These are phyloP conservation scores for Pocillopora verrucosa DNA, from an alignment of 64 coral and sea anemone genomes.

Conservation along the genomic window DNA sequence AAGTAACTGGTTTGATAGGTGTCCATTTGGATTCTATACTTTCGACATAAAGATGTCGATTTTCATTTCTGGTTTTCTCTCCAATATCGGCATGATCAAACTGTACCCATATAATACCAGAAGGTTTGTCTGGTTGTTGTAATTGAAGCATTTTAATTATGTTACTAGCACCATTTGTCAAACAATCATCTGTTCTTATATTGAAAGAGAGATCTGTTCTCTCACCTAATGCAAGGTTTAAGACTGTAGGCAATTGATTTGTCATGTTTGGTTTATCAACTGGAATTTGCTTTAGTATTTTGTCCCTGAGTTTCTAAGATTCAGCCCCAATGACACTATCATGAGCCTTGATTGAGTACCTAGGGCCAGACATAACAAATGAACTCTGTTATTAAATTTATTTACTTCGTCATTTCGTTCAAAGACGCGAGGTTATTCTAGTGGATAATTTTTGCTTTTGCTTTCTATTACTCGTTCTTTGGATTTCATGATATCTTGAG, in stretches of 20 bases:
- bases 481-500: not conserved
- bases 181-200: slow-evolving; percentile 35
- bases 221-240: slow-evolving; percentile 16
- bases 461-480: not conserved
- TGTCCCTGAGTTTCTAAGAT: slow-evolving; percentile 17
- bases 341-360: slow-evolving; percentile 54
- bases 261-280: slow-evolving; percentile 39
- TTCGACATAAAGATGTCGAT: slow-evolving; percentile 4
- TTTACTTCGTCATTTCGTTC: slow-evolving; percentile 47
- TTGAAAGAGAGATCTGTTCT: slow-evolving; percentile 42
- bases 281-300: slow-evolving; percentile 29
- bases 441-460: too few species aligned
- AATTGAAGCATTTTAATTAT: not conserved
- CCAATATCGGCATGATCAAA: not conserved
- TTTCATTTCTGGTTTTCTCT: slow-evolving; percentile 8
- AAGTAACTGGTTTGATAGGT: slow-evolving; percentile 20
- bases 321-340: slow-evolving; percentile 55
- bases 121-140: slow-evolving; percentile 18
- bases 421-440: too few species aligned
- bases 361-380: slow-evolving; percentile 30
- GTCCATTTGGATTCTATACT: not conserved
- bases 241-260: slow-evolving; percentile 16
- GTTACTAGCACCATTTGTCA: slow-evolving; percentile 52
- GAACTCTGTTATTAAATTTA: slow-evolving; percentile 46
- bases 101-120: slow-evolving; percentile 49